Conservation (phyloP, 2,113 vertebrate genomes). For the Suncus etruscus region DNA sequence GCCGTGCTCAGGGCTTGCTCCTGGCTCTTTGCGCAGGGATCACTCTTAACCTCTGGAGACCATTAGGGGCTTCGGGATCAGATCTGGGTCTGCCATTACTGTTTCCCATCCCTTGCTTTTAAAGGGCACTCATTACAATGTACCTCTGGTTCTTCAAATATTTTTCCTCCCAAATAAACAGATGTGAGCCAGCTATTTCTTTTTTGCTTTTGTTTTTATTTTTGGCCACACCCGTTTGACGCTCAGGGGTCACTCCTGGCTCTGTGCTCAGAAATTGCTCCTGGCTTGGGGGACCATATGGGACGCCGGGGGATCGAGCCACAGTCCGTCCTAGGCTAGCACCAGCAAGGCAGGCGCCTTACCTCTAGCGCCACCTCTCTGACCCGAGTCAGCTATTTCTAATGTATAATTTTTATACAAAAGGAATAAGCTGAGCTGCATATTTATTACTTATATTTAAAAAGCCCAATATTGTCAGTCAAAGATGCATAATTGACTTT, state of each 20-base stretch:
- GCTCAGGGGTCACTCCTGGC: too few species aligned
- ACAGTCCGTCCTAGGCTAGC: too few species aligned
- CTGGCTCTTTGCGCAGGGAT: too few species aligned
- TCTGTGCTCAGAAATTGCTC: too few species aligned
- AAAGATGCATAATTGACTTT: conserved; percentile 4
- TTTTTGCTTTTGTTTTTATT: too few species aligned
- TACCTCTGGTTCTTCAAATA: conserved; percentile 14
- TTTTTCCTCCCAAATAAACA: background rate
- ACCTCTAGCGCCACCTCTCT: too few species aligned
- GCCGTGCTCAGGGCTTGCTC: background rate
- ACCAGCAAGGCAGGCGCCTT: too few species aligned
- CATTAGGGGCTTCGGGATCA: too few species aligned
- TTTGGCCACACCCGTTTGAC: too few species aligned
- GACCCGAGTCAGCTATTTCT: conserved; percentile 37
- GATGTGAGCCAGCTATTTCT: conserved; percentile 45
- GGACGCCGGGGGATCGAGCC: too few species aligned
- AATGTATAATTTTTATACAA: conserved; percentile 2
- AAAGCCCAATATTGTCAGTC: conserved; percentile 42
- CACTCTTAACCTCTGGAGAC: too few species aligned
- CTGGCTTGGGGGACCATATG: too few species aligned
- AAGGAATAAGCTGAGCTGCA: conserved; percentile 35
- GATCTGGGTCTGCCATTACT: background rate
- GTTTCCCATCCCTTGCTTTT: background rate
- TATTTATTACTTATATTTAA: conserved; percentile 41
- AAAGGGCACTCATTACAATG: conserved; percentile 45